These are phyloP conservation scores for Cydia strobilella DNA, from an alignment of 1,140 invertebrate species.

Conservation along the genomic window DNA sequence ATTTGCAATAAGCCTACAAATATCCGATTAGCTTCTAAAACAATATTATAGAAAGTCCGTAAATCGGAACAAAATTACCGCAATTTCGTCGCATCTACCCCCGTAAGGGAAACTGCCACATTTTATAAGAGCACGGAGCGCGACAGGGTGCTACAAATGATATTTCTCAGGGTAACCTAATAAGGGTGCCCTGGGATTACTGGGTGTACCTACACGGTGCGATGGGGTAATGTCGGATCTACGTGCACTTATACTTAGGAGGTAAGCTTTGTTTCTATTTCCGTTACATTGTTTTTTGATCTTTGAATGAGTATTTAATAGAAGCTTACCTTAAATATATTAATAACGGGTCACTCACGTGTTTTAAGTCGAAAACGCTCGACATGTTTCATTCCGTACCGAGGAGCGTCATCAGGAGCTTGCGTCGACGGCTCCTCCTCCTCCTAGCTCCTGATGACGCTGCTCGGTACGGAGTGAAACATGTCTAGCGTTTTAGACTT, in stretches of 20 bases:
- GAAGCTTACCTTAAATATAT: too few relatives aligned
- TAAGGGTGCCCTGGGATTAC: slow-evolving; percentile 23
- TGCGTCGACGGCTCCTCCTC: too few relatives aligned
- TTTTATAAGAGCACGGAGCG: slow-evolving; percentile 15
- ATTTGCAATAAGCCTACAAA: neutral
- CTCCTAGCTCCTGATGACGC: too few relatives aligned
- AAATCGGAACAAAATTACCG: neutral
- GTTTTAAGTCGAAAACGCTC: too few relatives aligned
- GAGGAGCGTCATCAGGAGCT: too few relatives aligned
- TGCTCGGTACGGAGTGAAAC: too few relatives aligned
- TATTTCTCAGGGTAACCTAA: slow-evolving; percentile 31
- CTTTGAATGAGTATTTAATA: too few relatives aligned
- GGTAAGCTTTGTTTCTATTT: slow-evolving; percentile 17
- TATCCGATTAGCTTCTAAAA: neutral
- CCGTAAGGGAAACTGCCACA: slow-evolving; percentile 8
- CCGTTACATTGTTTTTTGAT: too few relatives aligned
- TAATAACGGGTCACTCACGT: too few relatives aligned
- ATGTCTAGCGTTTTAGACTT: too few relatives aligned
- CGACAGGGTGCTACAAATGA: slow-evolving; percentile 32
- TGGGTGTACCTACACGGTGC: neutral
- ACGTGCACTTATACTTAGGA: neutral
- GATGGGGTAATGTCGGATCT: slow-evolving; percentile 13
- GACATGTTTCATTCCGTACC: too few relatives aligned
- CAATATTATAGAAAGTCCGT: neutral
- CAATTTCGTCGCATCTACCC: slow-evolving; percentile 6